Evolutionary conservation across 2,888 invertebrate genomes (phyloP).

Genomic region (Drosophila kokeensis): DNA sequence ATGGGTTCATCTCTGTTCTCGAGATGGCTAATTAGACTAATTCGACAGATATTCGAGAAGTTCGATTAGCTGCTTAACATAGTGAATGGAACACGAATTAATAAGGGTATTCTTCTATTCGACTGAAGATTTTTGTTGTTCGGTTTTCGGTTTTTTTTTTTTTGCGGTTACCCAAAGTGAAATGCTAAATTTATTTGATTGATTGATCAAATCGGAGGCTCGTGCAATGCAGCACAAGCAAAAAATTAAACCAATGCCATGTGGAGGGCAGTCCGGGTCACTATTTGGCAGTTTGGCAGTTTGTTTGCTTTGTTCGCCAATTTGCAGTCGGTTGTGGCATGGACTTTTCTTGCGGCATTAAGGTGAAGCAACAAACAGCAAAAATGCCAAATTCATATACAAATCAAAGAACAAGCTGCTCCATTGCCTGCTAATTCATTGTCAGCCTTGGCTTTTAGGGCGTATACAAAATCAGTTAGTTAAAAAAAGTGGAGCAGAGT

Average conservation of each 20-base stretch:
- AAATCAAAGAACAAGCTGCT: conserved; percentile 26
- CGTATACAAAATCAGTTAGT: conserved; percentile 61
- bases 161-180: conserved; percentile 40
- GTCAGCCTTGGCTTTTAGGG: conserved; percentile 60
- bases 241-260: conserved; percentile 40
- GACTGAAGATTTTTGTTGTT: not conserved
- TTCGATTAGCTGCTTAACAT: not conserved
- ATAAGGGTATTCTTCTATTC: conserved; percentile 3
- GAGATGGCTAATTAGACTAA: not conserved
- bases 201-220: conserved; percentile 41
- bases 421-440: conserved; percentile 40
- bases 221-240: not conserved
- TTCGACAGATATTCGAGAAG: no score
- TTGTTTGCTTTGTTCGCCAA: conserved; percentile 49
- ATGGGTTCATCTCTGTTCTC: not conserved
- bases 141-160: not conserved
- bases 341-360: conserved; percentile 48
- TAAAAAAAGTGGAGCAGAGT: conserved; percentile 1
- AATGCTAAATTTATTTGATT: conserved; percentile 54
- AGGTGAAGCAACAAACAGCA: conserved; percentile 17
- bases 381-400: conserved; percentile 27
- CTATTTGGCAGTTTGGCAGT: conserved; percentile 15
- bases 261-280: conserved; percentile 56
- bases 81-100: not conserved
- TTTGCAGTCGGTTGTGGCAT: conserved; percentile 26